A percentile compares a stretch with the other conserved stretches of the same genome.
phyloP scores from a whole-genome alignment of 2,888 invertebrate genomes.

The Diploptera punctata region DNA sequence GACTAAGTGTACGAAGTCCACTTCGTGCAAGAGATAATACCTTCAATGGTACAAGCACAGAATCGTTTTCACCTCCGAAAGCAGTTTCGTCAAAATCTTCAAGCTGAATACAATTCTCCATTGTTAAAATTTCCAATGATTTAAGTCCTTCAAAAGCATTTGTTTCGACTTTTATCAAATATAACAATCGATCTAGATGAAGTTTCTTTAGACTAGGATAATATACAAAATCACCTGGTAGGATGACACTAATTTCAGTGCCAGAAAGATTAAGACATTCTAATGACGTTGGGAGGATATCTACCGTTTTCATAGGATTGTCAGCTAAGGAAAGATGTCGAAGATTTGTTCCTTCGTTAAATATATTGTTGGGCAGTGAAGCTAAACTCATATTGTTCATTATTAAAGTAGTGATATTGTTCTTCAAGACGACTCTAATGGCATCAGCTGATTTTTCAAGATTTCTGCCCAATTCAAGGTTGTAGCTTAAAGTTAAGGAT shows the following conservation, averaged over 20 bases:
- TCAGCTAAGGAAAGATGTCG: conserved; percentile 23
- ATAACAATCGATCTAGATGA: conserved; percentile 5
- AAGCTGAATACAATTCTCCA: conserved; percentile 24
- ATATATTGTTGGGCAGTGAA: background rate
- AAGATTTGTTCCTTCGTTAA: background rate
- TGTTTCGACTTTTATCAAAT: background rate
- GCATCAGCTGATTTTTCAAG: background rate
- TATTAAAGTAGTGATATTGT: background rate
- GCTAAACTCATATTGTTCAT: background rate
- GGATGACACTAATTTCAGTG: background rate
- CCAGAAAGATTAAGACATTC: conserved; percentile 30
- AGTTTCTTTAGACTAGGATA: conserved; percentile 18
- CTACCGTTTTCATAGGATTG: conserved; percentile 13
- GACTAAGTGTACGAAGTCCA: conserved; percentile 1
- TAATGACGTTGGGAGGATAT: conserved; percentile 17
- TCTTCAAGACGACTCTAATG: background rate
- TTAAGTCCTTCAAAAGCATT: conserved; percentile 28
- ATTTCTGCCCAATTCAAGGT: conserved; percentile 5
- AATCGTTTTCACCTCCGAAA: background rate
- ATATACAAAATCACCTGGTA: conserved; percentile 14
- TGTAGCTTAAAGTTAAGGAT: conserved; percentile 9
- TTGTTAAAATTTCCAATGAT: conserved; percentile 11
- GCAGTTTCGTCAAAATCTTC: background rate
- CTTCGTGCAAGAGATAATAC: conserved; percentile 15
- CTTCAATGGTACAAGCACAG: background rate